Base-by-base conservation (phyloP, 1,140 invertebrate genomes). In the Drosophila funebris region DNA sequence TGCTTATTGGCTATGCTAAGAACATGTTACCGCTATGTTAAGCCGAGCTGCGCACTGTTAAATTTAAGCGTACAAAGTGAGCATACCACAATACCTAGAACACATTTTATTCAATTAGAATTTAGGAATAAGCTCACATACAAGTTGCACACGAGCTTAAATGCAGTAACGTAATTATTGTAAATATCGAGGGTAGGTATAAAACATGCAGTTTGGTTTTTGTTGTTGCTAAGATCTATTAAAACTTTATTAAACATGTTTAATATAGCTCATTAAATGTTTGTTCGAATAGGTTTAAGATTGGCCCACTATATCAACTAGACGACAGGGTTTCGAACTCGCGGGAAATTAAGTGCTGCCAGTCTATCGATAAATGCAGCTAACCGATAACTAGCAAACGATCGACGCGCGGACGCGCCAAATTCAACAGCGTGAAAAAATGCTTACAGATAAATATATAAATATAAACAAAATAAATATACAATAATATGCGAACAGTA, bases 231-330 rank as follows among this genome's bases (percentile, higher is more conserved):
- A 50, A 58, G 24, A 67, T 57, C 53, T 66, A 58, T 52, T 56
- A 14, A 29, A 71, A 71, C 60, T 64, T 71, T 71, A 71, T 71
- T 56, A 54, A 46, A 48, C 8, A 11, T 44, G n/a, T 48, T 71
- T 24, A 64, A 71, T 50, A 24, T 64, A 46, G 50, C 18, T 56
- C 20, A 37, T 48, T 63, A 48, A 36, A 36, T 50, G 50, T 56
- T 39, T 63, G 46, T 18, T 22, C 31, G 31, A 39, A 24, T 31
- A 29, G 16, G 27, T 14, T 48, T 11, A 62, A 48, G 39, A 58
- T 58, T 41, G 24, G 24, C 24, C 58, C 20, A 46, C 24, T 33
- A 13, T 37, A 57, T 46, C 3, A 54, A 33, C 18, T 54, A 39
- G 33, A 13, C 18, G 5, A 54, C 20, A 18, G 14, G 48, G 29